These are phyloP conservation scores for Cetonia aurata DNA, from an alignment of 2,888 invertebrate genomes.

Conservation along the genomic window DNA sequence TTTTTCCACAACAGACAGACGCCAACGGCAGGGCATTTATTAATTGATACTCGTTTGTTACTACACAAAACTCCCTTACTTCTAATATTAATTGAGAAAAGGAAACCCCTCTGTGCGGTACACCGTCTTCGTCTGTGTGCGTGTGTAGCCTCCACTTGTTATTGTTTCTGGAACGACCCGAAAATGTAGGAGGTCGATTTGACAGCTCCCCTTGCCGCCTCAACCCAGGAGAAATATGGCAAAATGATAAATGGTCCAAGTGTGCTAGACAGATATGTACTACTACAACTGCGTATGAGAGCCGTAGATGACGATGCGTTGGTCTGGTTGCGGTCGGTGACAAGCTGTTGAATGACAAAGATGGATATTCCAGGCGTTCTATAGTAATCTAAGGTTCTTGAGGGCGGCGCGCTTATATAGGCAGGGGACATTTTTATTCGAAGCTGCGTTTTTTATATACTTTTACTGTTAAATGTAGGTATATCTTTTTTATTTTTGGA, in stretches of 20 bases:
- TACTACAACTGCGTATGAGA: conserved; percentile 50
- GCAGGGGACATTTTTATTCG: too few relatives aligned
- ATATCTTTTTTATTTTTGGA: too few relatives aligned
- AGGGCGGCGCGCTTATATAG: neutral
- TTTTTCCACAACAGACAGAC: conserved; percentile 13
- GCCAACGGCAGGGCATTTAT: conserved; percentile 52
- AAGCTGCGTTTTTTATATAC: too few relatives aligned
- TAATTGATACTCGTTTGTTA: conserved; percentile 55
- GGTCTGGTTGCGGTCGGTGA: conserved; percentile 62
- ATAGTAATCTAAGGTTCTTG: neutral
- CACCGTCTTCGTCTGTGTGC: conserved; percentile 53
- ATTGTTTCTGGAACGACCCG: conserved; percentile 46
- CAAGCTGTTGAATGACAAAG: conserved; percentile 64
- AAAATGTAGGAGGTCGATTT: conserved; percentile 55
- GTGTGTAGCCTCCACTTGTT: conserved; percentile 28
- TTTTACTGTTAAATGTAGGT: too few relatives aligned
- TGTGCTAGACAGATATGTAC: conserved; percentile 60
- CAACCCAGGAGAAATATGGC: conserved; percentile 58
- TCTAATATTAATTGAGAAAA: conserved; percentile 56
- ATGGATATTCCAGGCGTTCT: conserved; percentile 46
- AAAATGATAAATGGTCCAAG: conserved; percentile 63
- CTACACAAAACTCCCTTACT: conserved; percentile 51
- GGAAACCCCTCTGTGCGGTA: conserved; percentile 48
- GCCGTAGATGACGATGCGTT: conserved; percentile 56
- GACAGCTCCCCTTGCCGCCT: conserved; percentile 51